Evolutionary conservation across 2,113 vertebrate species (phyloP).

Genomic region (Epinephelus fuscoguttatus): DNA sequence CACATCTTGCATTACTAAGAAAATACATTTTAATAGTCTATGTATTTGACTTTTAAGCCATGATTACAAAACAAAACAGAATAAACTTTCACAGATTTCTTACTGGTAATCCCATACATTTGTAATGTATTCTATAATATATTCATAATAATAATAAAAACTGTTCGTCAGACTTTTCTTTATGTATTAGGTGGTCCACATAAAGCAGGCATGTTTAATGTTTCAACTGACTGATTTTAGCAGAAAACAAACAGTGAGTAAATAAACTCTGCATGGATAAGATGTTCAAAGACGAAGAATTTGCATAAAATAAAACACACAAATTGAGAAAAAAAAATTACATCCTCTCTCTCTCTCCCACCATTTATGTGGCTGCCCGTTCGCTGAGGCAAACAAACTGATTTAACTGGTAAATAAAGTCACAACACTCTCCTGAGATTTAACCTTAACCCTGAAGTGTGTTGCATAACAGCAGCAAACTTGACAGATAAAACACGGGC

Average conservation of each 20-base stretch:
- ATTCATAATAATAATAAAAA: neutral
- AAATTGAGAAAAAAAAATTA: constrained; percentile 18
- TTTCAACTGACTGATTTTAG: constrained; percentile 19
- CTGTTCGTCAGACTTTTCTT: neutral
- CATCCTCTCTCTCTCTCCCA: neutral
- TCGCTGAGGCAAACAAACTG: constrained; percentile 54
- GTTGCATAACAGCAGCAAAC: constrained; percentile 75
- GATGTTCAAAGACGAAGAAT: constrained; percentile 46
- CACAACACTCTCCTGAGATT: constrained; percentile 66
- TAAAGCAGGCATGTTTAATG: neutral
- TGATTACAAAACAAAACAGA: neutral
- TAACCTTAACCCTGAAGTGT: constrained; percentile 70
- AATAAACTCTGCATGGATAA: constrained; percentile 35
- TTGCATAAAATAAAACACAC: constrained; percentile 50
- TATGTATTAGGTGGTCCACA: constrained; percentile 13
- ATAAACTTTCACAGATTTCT: neutral
- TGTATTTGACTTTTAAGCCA: neutral
- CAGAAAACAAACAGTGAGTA: constrained; percentile 8
- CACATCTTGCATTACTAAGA: neutral
- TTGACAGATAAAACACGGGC: constrained; percentile 76
- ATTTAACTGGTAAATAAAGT: constrained; percentile 67
- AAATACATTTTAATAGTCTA: too few relatives aligned
- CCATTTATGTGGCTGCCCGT: constrained; percentile 24
- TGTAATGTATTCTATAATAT: neutral
- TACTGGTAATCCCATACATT: neutral